These are phyloP conservation scores for Dipodomys spectabilis DNA, from an alignment of 2,113 vertebrate species.

Conservation along the genomic window DNA sequence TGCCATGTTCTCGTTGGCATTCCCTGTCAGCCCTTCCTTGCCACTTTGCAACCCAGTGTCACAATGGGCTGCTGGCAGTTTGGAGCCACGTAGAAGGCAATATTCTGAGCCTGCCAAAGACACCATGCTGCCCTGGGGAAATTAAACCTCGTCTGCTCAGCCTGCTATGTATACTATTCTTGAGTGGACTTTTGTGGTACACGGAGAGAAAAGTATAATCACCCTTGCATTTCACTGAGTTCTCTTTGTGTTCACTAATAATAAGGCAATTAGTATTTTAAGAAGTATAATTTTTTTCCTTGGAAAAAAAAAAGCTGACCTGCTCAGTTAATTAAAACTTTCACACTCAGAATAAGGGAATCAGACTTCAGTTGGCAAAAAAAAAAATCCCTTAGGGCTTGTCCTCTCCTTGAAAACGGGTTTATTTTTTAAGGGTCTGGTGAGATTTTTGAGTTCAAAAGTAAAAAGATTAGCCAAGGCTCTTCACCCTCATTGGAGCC, in stretches of 20 bases:
- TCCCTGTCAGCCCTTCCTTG: background rate
- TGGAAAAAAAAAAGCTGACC: background rate
- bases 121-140: background rate
- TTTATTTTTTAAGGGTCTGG: conserved; percentile 55
- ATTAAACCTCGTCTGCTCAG: background rate
- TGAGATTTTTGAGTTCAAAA: conserved; percentile 14
- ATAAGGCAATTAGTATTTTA: conserved; percentile 41
- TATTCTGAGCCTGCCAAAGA: background rate
- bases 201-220: background rate
- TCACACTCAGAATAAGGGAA: conserved; percentile 5
- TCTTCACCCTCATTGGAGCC: background rate
- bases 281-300: conserved; percentile 24
- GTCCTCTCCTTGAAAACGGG: conserved; percentile 9
- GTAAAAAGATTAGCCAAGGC: conserved; percentile 54
- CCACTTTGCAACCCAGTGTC: background rate
- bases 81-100: background rate
- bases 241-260: conserved; percentile 27
- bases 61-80: background rate
- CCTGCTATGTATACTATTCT: background rate
- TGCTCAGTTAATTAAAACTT: conserved; percentile 33
- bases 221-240: background rate
- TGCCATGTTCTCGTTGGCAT: background rate
- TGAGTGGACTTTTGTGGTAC: background rate
- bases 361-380: conserved; percentile 15
- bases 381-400: background rate